These are phyloP conservation scores for Celastrina argiolus DNA, from an alignment of 2,888 invertebrate genomes.

Conservation along the genomic window DNA sequence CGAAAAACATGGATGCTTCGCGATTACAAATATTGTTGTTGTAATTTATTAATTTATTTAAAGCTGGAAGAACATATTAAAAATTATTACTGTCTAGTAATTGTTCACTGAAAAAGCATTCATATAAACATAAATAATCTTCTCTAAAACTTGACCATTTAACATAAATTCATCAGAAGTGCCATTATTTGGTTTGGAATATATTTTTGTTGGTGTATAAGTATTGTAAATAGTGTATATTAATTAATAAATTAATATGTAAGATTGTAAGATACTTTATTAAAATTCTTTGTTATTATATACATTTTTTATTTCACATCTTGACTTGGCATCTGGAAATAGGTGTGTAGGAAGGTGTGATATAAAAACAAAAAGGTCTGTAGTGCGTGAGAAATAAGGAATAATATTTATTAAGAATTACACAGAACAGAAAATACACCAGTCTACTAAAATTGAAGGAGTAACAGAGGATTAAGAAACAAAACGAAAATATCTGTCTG, in stretches of 20 bases:
- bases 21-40: too few species aligned
- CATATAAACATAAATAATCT: neutral
- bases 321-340: neutral
- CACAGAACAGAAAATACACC: too few species aligned
- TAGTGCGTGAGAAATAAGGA: too few species aligned
- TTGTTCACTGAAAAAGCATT: neutral
- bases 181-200: slow-evolving; percentile 26
- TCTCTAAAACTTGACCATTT: neutral
- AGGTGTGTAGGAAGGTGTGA: too few species aligned
- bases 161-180: slow-evolving; percentile 6
- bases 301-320: slow-evolving; percentile 33
- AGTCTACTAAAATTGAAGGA: too few species aligned
- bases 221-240: slow-evolving; percentile 49
- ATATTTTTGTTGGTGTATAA: slow-evolving; percentile 28
- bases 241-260: slow-evolving; percentile 44
- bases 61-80: neutral
- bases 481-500: too few species aligned
- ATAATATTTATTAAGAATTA: too few species aligned
- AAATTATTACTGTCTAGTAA: neutral
- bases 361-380: too few species aligned
- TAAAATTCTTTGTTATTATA: slow-evolving; percentile 71
- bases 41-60: neutral
- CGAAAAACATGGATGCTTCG: too few species aligned
- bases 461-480: too few species aligned
- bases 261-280: slow-evolving; percentile 63